Base-by-base conservation (phyloP, 2,888 invertebrate species). In the Acronicta psi region DNA sequence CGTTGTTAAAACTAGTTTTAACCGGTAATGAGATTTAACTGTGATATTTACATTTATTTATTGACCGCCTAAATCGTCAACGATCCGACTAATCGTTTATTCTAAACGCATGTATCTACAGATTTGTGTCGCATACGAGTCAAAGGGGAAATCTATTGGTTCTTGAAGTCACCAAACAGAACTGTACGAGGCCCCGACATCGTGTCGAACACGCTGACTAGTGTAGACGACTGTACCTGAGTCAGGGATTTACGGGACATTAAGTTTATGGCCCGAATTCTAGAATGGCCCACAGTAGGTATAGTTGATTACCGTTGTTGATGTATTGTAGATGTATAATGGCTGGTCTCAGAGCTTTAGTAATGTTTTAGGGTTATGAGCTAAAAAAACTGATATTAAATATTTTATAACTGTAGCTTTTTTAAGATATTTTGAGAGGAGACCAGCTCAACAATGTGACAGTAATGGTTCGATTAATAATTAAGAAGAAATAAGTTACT, bases 101-200 rank as follows among this genome's bases (percentile, higher is more conserved):
- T 69, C 23, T 77, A 75, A 75, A 74, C 16, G 5, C 0, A 36
- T 31, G 14, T 18, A 13, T 31, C 40, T 59, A 61, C 44, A 65
- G 57, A 76, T 69, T 68, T 72, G 65, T 54, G 51, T 62, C 59
- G 42, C 57, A 65, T 65, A 79, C 69, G 64, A 75, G 71, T 72
- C 81, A 69, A 69, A 72, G 53, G 79, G 76, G 75, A 77, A 73
- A 77, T 75, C 73, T 75, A 79, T 81, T 66, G 75, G 63, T 53
- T 47, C 53, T 46, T 42, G 29, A 54, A 54, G 61, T 56, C 61
- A 58, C 55, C 18, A 58, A 55, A 59, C 59, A 45, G 49, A 51
- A 60, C 54, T 38, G 6, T 34, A 41, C 36, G 31, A 50, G 31
- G 46, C 38, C 20, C 54, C 66, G 41, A 65, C 38, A 51, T 34